Evolutionary conservation across 2,888 invertebrate genomes (phyloP).

Genomic region (Napeogenes inachia): DNA sequence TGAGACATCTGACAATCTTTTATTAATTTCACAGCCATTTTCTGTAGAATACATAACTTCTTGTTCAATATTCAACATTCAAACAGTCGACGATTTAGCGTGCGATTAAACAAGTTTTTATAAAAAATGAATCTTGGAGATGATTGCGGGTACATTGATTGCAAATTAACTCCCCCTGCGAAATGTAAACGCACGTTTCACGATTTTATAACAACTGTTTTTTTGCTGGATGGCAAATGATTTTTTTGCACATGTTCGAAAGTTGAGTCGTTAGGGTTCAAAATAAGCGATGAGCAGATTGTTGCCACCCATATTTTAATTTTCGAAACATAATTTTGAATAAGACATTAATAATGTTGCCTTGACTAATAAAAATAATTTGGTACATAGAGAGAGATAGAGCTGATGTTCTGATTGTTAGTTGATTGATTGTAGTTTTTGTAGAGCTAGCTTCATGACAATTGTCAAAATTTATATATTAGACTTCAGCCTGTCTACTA

Average conservation of each 20-base stretch:
- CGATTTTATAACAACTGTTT: slow-evolving; percentile 38
- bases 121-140: slow-evolving; percentile 32
- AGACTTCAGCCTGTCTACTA: too few relatives aligned
- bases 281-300: background rate
- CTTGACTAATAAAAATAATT: too few relatives aligned
- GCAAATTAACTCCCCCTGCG: slow-evolving; percentile 29
- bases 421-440: too few relatives aligned
- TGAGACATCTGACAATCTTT: slow-evolving; percentile 16
- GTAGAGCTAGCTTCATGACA: too few relatives aligned
- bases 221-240: slow-evolving; percentile 37
- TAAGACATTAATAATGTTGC: too few relatives aligned
- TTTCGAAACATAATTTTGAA: too few relatives aligned
- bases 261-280: background rate
- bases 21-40: slow-evolving; percentile 25
- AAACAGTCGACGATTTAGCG: slow-evolving; percentile 14
- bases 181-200: slow-evolving; percentile 38
- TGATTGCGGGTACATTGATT: slow-evolving; percentile 29
- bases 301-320: background rate
- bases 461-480: too few relatives aligned
- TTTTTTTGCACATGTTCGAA: slow-evolving; percentile 33
- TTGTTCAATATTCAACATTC: background rate
- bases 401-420: too few relatives aligned
- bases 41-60: background rate
- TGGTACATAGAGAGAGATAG: too few relatives aligned
- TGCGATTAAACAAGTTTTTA: slow-evolving; percentile 26